Base-by-base conservation (phyloP, 2,888 invertebrate species). In the Chamaedrilus cognettii region DNA sequence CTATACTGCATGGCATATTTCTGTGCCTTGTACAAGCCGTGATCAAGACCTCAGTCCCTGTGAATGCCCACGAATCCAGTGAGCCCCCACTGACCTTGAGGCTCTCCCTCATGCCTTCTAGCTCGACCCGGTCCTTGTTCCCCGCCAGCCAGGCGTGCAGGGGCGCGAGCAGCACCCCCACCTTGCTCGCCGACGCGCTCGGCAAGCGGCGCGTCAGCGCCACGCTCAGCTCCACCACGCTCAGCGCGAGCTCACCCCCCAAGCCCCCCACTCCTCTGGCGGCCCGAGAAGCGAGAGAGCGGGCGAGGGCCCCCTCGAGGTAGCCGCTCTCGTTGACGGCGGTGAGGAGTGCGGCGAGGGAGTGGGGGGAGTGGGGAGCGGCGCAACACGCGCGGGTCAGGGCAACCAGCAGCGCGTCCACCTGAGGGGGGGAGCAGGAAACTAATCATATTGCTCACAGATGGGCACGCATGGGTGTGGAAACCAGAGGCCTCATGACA, bases 251-350 rank as follows among this genome's bases (percentile, higher is more conserved):
- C 42, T 60, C 60, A 30, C 60, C 35, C 1, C n/a, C 7, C 33
- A 60, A 34, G 33, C 42, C 28, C n/a, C 26, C 1, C 5, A 30
- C n/a, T 23, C 31, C 58, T 58, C 58, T 19, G 35, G 42, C 28
- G 34, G 28, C 4, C 23, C 23, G 30, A 5, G 3, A 28, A 23
- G 42, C 42, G n/a, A 60, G 34, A 42, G 34, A 60, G 2, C 7
- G 30, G 35, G 3, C 19, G 34, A 60, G 42, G 19, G 60, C 30
- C 3, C 33, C 33, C 11, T 42, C 35, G 42, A 60, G 34, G 60
- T 35, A 60, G 5, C 60, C 60, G 60, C 42, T 60, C 34, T 60
- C 60, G 30, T 35, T 35, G 60, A 60, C 42, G 7, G 60, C 23
- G 26, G 26, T 34, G 35, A 60, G 15, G 4, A 60, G 60, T 3